Conservation (phyloP, 2,797 vertebrate genomes). For the Phoeniculus purpureus region DNA sequence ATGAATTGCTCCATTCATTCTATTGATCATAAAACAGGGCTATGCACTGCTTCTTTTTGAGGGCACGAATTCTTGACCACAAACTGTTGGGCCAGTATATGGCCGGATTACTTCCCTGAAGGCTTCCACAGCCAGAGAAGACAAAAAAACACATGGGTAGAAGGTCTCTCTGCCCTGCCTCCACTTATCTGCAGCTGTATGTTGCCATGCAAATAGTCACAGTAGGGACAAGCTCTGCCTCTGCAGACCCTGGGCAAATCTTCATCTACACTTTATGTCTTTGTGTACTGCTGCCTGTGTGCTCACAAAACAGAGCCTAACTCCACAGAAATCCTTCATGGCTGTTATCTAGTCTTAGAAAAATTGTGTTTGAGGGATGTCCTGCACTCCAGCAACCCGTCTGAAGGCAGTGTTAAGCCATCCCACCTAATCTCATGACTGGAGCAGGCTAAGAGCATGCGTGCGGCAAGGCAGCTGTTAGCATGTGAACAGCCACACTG, state of each 20-base stretch:
- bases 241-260: background rate
- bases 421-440: background rate
- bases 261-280: background rate
- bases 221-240: background rate
- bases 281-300: background rate
- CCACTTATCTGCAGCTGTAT: background rate
- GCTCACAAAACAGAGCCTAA: background rate
- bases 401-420: background rate
- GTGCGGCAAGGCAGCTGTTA: background rate
- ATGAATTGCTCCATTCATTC: background rate
- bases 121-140: background rate
- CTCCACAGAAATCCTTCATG: background rate
- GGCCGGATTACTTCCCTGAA: background rate
- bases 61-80: background rate
- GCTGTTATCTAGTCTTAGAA: background rate
- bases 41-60: slow-evolving; percentile 16
- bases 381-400: background rate
- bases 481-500: background rate
- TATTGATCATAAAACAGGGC: slow-evolving; percentile 14
- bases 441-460: background rate
- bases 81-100: background rate
- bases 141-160: background rate
- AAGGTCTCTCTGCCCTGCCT: background rate
- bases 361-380: background rate
- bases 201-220: background rate